Conservation (phyloP, 1,140 invertebrate species). For the Triops cancriformis region DNA sequence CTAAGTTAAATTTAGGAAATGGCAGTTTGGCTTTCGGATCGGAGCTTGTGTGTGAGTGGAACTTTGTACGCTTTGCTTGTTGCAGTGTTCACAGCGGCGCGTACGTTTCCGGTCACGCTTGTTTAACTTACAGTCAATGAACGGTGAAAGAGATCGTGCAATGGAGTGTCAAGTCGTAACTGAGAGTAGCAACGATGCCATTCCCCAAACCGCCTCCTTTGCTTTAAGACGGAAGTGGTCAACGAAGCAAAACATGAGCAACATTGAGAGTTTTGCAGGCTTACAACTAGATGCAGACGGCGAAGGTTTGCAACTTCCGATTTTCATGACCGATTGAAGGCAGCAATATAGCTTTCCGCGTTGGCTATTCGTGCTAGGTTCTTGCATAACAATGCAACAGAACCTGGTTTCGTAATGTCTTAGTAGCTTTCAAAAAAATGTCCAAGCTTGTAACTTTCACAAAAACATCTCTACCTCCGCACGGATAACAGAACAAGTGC, state of each 20-base stretch:
- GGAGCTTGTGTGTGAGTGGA: background rate
- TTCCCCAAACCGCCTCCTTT: background rate
- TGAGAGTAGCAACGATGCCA: background rate
- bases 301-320: background rate
- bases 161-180: background rate
- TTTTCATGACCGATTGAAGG: background rate
- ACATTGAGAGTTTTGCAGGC: background rate
- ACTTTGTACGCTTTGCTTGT: background rate
- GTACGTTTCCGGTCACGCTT: background rate
- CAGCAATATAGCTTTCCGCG: background rate
- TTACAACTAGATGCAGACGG: background rate
- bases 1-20: constrained; percentile 11
- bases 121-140: background rate
- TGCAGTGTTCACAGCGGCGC: background rate
- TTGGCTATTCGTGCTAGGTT: background rate
- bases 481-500: no score
- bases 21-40: background rate
- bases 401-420: no score
- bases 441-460: no score
- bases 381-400: no score
- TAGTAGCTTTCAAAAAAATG: no score
- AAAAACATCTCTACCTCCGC: no score
- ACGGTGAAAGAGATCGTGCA: background rate
- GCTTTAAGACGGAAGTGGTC: background rate
- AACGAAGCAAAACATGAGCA: background rate